A percentile compares a stretch with the other conserved stretches of the same genome.
Conservation (phyloP, 1,140 invertebrate species). For the Camponotus vicinus region DNA sequence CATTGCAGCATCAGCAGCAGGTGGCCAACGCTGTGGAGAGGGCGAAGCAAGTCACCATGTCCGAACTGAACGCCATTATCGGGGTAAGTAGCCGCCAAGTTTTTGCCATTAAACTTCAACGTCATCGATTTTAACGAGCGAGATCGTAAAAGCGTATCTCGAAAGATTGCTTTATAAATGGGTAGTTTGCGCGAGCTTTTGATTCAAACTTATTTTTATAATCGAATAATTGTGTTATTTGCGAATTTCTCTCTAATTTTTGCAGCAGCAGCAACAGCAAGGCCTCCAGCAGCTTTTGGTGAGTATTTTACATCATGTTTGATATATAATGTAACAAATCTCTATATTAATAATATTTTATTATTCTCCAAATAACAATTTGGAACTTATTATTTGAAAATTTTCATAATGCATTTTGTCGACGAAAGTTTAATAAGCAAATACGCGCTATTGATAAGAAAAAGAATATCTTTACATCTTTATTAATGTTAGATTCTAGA, state of each 20-base stretch:
- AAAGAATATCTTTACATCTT: neutral
- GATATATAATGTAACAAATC: neutral
- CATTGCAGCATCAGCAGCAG: constrained; percentile 94
- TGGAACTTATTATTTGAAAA: neutral
- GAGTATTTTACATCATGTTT: constrained; percentile 62
- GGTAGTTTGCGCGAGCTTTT: neutral
- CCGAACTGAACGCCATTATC: constrained; percentile 96
- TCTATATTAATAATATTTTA: neutral
- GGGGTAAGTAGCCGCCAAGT: constrained; percentile 89
- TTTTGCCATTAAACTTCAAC: constrained; percentile 51
- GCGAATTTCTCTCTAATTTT: constrained; percentile 45
- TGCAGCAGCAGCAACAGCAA: constrained; percentile 84
- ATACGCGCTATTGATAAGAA: neutral
- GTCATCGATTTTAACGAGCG: constrained; percentile 35
- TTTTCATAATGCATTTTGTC: neutral
- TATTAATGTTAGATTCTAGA: neutral
- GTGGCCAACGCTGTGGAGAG: constrained; percentile 97
- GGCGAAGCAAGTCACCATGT: constrained; percentile 98
- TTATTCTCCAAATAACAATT: neutral
- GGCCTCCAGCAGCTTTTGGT: constrained; percentile 83
- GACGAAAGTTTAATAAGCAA: neutral
- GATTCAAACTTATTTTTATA: neutral
- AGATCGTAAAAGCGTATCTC: neutral
- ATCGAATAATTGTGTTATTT: constrained; percentile 1
- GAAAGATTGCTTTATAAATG: neutral